Evolutionary conservation across 2,797 vertebrate species (phyloP).

Genomic region (Pangasius larnaudii): DNA sequence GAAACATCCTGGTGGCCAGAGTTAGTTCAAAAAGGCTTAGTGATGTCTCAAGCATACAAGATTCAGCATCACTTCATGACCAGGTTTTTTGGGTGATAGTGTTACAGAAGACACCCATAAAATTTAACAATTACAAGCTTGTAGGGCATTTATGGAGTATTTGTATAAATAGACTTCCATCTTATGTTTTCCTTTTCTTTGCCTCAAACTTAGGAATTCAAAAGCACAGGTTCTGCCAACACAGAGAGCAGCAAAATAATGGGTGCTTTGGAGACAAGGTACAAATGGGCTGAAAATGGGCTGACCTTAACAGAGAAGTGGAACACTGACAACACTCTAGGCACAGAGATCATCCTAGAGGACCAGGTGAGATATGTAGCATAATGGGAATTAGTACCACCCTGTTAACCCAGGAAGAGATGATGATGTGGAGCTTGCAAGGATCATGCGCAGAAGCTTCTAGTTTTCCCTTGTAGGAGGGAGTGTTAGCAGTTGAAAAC

Average conservation of each 20-base stretch:
- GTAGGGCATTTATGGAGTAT: no score
- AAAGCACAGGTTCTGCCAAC: constrained; percentile 94
- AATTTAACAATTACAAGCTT: no score
- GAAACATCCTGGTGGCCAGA: no score
- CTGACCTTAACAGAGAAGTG: constrained; percentile 98
- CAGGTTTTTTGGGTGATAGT: no score
- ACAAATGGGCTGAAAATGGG: constrained; percentile 95
- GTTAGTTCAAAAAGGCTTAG: no score
- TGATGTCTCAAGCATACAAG: no score
- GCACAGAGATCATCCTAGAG: constrained; percentile 97
- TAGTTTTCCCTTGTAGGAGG: neutral
- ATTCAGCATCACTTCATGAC: no score
- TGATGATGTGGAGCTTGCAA: no score
- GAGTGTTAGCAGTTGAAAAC: no score
- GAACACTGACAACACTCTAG: constrained; percentile 98
- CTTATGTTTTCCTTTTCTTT: neutral
- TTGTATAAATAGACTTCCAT: neutral
- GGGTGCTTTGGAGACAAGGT: constrained; percentile 97
- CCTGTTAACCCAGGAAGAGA: neutral
- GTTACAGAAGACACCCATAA: no score
- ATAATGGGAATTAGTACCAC: neutral
- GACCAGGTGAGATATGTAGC: constrained; percentile 81
- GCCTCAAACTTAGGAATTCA: constrained; percentile 87
- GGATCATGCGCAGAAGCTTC: neutral
- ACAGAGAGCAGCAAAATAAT: constrained; percentile 96